These are phyloP conservation scores for Boloria euphrosyne DNA, from an alignment of 2,888 invertebrate species.

Conservation along the genomic window DNA sequence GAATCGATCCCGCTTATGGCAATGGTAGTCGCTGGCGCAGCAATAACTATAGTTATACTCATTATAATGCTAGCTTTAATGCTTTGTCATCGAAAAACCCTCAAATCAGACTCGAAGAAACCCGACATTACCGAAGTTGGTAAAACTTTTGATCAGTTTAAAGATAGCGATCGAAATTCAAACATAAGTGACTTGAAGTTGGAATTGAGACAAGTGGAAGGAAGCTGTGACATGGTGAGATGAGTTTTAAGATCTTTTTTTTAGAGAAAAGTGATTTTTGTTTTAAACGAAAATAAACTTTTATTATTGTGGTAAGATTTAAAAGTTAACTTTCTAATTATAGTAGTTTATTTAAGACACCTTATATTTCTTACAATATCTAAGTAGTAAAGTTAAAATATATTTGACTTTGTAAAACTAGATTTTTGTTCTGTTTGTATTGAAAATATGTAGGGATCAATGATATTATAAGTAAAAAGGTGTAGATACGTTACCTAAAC, in stretches of 20 bases:
- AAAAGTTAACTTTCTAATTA: too few species aligned
- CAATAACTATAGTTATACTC: conserved; percentile 89
- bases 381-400: too few species aligned
- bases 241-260: neutral
- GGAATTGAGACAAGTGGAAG: conserved; percentile 92
- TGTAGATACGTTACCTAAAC: too few species aligned
- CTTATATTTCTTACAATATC: too few species aligned
- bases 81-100: conserved; percentile 86
- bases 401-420: too few species aligned
- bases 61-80: conserved; percentile 89
- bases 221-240: conserved; percentile 88
- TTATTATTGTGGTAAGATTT: too few species aligned
- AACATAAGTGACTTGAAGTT: conserved; percentile 95
- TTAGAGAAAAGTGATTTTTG: too few species aligned
- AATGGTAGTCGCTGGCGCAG: conserved; percentile 88
- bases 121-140: conserved; percentile 75
- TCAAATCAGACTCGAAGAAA: conserved; percentile 81
- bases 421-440: too few species aligned
- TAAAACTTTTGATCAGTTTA: conserved; percentile 73
- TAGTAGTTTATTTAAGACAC: too few species aligned
- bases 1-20: conserved; percentile 89
- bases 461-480: too few species aligned
- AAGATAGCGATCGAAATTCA: conserved; percentile 92
- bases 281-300: too few species aligned
- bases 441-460: too few species aligned